phyloP scores from a whole-genome alignment of 1,140 invertebrate species.

The Aphaenogaster rudis region DNA sequence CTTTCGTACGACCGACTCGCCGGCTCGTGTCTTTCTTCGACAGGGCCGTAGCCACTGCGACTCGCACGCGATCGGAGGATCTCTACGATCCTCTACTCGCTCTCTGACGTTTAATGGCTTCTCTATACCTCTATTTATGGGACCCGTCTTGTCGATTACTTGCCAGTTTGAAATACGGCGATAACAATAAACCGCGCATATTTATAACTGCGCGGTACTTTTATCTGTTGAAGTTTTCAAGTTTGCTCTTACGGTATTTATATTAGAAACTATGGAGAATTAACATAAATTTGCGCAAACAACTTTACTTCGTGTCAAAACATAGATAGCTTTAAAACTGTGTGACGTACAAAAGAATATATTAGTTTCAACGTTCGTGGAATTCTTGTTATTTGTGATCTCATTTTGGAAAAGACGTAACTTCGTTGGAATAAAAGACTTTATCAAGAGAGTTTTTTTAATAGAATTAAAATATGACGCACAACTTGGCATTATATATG shows the following conservation, averaged over 20 bases:
- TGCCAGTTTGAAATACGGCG: background rate
- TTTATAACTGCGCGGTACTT: background rate
- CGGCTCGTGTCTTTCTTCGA: constrained; percentile 76
- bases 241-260: background rate
- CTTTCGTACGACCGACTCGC: constrained; percentile 75
- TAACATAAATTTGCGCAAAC: background rate
- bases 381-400: background rate
- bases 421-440: background rate
- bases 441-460: background rate
- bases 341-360: background rate
- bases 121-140: background rate
- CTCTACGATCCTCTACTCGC: background rate
- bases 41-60: constrained; percentile 72
- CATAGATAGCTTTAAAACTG: background rate
- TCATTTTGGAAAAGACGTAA: background rate
- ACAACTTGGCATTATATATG: background rate
- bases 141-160: background rate
- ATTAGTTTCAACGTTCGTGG: background rate
- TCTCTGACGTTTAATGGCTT: background rate
- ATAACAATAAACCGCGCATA: background rate
- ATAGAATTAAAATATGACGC: background rate
- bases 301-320: background rate
- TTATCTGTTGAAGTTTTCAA: background rate
- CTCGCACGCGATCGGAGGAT: constrained; percentile 10
- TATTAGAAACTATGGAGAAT: background rate